Conservation (phyloP, 1,140 invertebrate species). For the Pararge aegeria region DNA sequence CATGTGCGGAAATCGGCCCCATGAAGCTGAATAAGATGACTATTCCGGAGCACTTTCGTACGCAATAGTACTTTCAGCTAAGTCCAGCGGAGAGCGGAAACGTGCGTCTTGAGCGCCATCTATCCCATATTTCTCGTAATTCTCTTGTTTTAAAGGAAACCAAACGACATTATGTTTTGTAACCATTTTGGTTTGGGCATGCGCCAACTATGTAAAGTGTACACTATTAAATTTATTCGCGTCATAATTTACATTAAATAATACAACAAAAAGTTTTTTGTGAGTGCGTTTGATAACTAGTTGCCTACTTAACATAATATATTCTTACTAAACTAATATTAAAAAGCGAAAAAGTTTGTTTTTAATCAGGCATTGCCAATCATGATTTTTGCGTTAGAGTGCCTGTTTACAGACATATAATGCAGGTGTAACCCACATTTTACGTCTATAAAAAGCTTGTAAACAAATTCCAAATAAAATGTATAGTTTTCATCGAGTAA, state of each 20-base stretch:
- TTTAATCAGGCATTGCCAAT: too few relatives aligned
- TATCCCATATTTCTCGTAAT: conserved; percentile 63
- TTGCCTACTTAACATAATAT: not conserved
- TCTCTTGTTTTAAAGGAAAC: conserved; percentile 76
- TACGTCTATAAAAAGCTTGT: too few relatives aligned
- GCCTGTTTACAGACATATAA: too few relatives aligned
- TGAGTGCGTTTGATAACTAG: conserved; percentile 14
- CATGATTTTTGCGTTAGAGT: too few relatives aligned
- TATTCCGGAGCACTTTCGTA: conserved; percentile 5
- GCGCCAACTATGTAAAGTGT: conserved; percentile 70
- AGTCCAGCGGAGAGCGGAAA: conserved; percentile 53
- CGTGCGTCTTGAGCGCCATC: conserved; percentile 64
- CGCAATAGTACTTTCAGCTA: conserved; percentile 22
- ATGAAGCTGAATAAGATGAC: too few relatives aligned
- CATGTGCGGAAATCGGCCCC: too few relatives aligned
- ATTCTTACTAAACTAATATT: too few relatives aligned
- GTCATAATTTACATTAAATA: conserved; percentile 37
- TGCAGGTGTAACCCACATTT: too few relatives aligned
- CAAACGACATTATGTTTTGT: conserved; percentile 66
- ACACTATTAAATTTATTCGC: conserved; percentile 43
- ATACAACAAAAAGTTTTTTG: conserved; percentile 25
- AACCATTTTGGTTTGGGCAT: conserved; percentile 64
- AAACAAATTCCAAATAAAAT: too few relatives aligned
- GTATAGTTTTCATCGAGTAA: too few relatives aligned
- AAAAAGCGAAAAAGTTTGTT: too few relatives aligned